Evolutionary conservation across 1,140 invertebrate genomes (phyloP).

Genomic region (Neuroterus valhalla): DNA sequence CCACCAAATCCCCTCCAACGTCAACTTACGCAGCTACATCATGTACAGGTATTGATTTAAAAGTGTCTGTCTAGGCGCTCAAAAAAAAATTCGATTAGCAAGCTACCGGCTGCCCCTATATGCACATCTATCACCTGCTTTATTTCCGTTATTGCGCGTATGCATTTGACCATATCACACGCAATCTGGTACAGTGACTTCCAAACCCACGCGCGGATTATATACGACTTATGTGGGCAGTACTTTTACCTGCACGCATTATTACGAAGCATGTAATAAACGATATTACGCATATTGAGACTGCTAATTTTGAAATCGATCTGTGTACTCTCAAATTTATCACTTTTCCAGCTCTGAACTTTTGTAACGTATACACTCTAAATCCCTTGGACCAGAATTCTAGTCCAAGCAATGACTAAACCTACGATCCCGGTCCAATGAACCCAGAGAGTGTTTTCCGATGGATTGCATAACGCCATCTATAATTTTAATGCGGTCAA

Average conservation of each 20-base stretch:
- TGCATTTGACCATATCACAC: conserved; percentile 31
- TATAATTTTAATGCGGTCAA: too few species aligned
- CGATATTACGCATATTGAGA: not conserved
- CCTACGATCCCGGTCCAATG: too few species aligned
- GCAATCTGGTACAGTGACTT: conserved; percentile 17
- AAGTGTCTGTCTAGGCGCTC: conserved; percentile 45
- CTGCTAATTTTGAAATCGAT: not conserved
- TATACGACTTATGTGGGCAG: conserved; percentile 15
- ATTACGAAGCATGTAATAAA: conserved; percentile 19
- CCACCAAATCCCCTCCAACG: conserved; percentile 71
- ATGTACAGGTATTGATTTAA: conserved; percentile 68
- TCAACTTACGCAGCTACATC: conserved; percentile 72
- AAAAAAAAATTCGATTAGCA: conserved; percentile 56
- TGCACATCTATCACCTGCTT: conserved; percentile 47
- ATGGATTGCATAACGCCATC: too few species aligned
- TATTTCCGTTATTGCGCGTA: conserved; percentile 38
- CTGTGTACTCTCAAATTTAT: not conserved
- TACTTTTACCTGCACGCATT: conserved; percentile 19
- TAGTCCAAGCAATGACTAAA: too few species aligned
- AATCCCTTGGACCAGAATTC: too few species aligned
- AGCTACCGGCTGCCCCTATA: conserved; percentile 38
- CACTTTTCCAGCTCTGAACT: not conserved
- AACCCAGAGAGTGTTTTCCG: too few species aligned
- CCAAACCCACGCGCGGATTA: conserved; percentile 18
- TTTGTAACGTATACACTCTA: not conserved